These are phyloP conservation scores for Valencia hispanica DNA, from an alignment of 2,797 vertebrate species.

Conservation along the genomic window DNA sequence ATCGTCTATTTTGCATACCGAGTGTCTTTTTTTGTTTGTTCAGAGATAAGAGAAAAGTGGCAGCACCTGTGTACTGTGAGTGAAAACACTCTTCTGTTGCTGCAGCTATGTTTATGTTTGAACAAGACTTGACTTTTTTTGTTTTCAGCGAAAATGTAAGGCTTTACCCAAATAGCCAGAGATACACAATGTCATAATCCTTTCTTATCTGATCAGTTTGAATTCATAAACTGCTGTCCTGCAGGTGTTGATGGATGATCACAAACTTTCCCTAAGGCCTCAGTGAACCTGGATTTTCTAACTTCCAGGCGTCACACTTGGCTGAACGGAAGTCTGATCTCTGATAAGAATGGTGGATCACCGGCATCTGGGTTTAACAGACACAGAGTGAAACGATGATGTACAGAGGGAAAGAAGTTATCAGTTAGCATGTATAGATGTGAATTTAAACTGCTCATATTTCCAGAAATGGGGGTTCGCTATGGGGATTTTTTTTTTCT, in stretches of 20 bases:
- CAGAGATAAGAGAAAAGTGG: constrained; percentile 39
- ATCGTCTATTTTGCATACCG: constrained; percentile 55
- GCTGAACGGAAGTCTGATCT: constrained; percentile 71
- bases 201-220: constrained; percentile 70
- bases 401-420: constrained; percentile 41
- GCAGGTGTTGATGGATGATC: constrained; percentile 59
- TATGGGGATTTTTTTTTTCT: constrained; percentile 15
- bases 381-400: constrained; percentile 44
- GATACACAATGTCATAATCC: constrained; percentile 64
- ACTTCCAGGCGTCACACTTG: constrained; percentile 69
- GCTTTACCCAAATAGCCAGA: constrained; percentile 24
- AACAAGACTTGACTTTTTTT: neutral
- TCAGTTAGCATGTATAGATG: constrained; percentile 38
- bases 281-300: constrained; percentile 65
- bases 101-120: neutral
- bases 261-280: constrained; percentile 32
- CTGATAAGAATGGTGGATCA: constrained; percentile 64
- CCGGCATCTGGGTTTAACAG: constrained; percentile 43
- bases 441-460: constrained; percentile 42
- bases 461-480: neutral
- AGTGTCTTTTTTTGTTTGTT: constrained; percentile 50
- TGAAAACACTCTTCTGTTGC: neutral
- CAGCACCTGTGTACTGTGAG: constrained; percentile 24
- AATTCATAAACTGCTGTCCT: constrained; percentile 62
- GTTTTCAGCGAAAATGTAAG: constrained; percentile 17